These are phyloP conservation scores for Linnaemya tessellans DNA, from an alignment of 2,888 invertebrate species.

Conservation along the genomic window DNA sequence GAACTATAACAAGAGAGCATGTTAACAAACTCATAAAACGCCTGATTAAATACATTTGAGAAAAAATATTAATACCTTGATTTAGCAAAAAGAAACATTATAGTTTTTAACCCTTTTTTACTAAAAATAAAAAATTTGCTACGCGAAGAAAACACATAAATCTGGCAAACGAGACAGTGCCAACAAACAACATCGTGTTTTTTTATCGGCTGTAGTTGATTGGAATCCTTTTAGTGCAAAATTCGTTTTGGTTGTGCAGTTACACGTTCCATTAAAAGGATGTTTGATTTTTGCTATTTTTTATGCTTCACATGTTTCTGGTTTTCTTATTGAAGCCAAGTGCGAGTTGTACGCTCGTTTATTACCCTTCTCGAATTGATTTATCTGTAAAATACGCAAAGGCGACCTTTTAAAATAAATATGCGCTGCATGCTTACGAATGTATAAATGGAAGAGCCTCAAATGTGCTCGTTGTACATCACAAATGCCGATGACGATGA, in stretches of 20 bases:
- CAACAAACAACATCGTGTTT: constrained; percentile 16
- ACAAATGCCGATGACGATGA: constrained; percentile 43
- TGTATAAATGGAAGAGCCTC: constrained; percentile 11
- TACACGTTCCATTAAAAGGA: constrained; percentile 75
- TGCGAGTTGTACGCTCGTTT: constrained; percentile 74
- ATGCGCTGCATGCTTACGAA: constrained; percentile 34
- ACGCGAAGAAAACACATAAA: constrained; percentile 33
- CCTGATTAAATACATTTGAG: constrained; percentile 41
- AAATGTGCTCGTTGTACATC: neutral
- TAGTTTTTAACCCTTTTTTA: constrained; percentile 57
- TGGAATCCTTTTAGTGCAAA: constrained; percentile 75
- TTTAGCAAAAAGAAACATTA: constrained; percentile 31
- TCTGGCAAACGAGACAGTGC: constrained; percentile 38
- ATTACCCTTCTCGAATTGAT: constrained; percentile 82
- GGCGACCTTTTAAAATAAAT: constrained; percentile 41
- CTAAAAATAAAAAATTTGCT: constrained; percentile 12
- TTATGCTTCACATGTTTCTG: constrained; percentile 41
- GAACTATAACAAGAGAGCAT: neutral
- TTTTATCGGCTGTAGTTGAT: constrained; percentile 64
- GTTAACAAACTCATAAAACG: constrained; percentile 61
- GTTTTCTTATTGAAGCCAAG: constrained; percentile 37
- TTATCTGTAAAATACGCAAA: constrained; percentile 81
- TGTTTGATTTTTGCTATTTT: constrained; percentile 42
- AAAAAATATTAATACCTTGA: constrained; percentile 43
- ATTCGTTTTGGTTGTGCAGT: constrained; percentile 80